phyloP scores from a whole-genome alignment of 2,113 vertebrate species.

The Sylvietta virens region DNA sequence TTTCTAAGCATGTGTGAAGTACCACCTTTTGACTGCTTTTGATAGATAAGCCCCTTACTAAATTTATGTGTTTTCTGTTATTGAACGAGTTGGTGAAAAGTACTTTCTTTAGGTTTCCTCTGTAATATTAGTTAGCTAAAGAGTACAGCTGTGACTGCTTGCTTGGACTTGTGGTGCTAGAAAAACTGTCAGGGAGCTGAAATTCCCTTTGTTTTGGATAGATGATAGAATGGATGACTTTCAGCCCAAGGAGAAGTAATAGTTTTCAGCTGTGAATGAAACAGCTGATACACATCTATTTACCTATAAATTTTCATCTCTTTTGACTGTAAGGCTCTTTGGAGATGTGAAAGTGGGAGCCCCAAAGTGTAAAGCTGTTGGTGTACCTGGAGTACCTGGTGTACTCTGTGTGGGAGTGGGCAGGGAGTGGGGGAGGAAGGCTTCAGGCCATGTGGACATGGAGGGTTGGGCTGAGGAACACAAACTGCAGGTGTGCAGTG shows the following conservation, averaged over 20 bases:
- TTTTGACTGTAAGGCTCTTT: background rate
- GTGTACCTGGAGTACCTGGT: background rate
- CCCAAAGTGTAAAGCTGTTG: background rate
- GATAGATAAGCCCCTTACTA: background rate
- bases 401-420: background rate
- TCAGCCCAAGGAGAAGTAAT: background rate
- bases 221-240: background rate
- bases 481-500: background rate
- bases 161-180: background rate
- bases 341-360: background rate
- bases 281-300: background rate
- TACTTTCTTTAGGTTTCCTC: background rate
- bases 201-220: background rate
- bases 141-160: background rate
- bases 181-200: background rate
- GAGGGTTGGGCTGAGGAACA: background rate
- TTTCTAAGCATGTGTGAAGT: background rate
- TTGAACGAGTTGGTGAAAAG: background rate
- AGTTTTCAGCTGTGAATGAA: background rate
- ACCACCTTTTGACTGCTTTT: background rate
- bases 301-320: background rate
- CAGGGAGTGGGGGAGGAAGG: too few species aligned
- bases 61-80: background rate
- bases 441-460: fast-evolving
- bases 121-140: background rate